Conservation (phyloP, 2,888 invertebrate genomes). For the Eutolmus rufibarbis region DNA sequence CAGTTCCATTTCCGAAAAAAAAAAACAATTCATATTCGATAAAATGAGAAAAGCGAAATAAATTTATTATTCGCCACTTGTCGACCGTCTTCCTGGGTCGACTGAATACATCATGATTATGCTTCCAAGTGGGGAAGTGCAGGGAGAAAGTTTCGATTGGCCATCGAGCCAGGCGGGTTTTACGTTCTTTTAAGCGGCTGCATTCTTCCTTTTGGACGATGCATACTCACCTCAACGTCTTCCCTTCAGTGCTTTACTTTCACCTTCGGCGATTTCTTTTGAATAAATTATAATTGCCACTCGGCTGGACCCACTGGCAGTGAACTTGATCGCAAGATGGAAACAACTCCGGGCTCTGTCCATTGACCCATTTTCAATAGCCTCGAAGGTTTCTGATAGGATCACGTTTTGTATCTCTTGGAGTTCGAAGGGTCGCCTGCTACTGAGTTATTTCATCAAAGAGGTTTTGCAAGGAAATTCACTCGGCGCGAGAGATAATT, state of each 20-base stretch:
- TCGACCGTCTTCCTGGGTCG: not conserved
- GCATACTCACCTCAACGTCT: not conserved
- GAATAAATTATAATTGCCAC: not conserved
- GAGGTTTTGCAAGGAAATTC: not conserved
- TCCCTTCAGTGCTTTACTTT: not conserved
- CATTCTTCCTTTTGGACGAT: not conserved
- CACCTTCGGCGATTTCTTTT: constrained; percentile 1
- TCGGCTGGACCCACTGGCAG: not conserved
- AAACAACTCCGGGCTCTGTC: not conserved
- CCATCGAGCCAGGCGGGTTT: not conserved
- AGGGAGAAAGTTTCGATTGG: constrained; percentile 7
- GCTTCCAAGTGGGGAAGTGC: not conserved
- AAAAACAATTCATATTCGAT: not conserved
- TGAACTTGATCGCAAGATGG: not conserved
- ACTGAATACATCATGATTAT: constrained; percentile 12
- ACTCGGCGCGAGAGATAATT: not conserved
- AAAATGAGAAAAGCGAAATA: not conserved
- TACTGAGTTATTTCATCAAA: not conserved
- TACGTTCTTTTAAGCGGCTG: not conserved
- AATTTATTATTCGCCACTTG: constrained; percentile 25
- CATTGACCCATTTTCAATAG: constrained; percentile 1
- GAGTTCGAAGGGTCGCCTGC: not conserved
- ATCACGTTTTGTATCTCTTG: not conserved
- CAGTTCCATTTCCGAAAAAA: constrained; percentile 35
- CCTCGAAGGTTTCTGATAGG: not conserved